These are phyloP conservation scores for Trichopoda pennipes DNA, from an alignment of 2,888 invertebrate species.

Conservation along the genomic window DNA sequence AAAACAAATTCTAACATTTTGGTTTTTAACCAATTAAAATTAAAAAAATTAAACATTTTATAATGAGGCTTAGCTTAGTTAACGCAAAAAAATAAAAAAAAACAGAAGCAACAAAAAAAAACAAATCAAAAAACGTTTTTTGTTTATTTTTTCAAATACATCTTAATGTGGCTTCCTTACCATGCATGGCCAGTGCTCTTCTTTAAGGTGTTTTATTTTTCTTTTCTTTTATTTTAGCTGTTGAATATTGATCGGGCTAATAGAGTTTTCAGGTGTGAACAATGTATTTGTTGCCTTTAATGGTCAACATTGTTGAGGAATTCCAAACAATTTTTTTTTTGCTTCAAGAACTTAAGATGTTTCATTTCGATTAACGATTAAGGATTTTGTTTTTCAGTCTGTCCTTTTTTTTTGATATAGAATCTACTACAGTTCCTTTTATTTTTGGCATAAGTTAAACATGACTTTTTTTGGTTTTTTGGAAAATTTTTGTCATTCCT, in stretches of 20 bases:
- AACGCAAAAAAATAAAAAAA: too few species aligned
- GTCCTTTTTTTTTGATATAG: conserved; percentile 14
- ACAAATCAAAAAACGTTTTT: too few species aligned
- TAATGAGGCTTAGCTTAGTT: too few species aligned
- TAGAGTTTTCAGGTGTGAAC: conserved; percentile 81
- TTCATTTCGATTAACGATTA: conserved; percentile 60
- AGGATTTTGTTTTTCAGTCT: conserved; percentile 44
- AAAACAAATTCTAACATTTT: too few species aligned
- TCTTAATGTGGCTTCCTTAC: conserved; percentile 7
- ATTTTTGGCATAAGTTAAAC: conserved; percentile 58
- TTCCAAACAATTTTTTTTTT: conserved; percentile 79
- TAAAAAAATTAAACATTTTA: too few species aligned
- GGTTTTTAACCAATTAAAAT: too few species aligned
- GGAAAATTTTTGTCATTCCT: conserved; percentile 56
- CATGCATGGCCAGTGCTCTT: not conserved
- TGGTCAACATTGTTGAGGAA: conserved; percentile 81
- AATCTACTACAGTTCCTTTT: conserved; percentile 28
- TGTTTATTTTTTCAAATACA: not conserved
- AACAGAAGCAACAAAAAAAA: too few species aligned
- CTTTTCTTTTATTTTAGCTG: not conserved
- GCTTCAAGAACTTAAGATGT: conserved; percentile 51
- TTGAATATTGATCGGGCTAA: conserved; percentile 72
- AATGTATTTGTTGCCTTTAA: conserved; percentile 77
- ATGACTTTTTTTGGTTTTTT: conserved; percentile 34
- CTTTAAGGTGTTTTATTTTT: not conserved